Percentiles rank a stretch among this genome's conserved stretches.
Conservation (phyloP, 1,140 invertebrate genomes). For the Drosophila novamexicana region DNA sequence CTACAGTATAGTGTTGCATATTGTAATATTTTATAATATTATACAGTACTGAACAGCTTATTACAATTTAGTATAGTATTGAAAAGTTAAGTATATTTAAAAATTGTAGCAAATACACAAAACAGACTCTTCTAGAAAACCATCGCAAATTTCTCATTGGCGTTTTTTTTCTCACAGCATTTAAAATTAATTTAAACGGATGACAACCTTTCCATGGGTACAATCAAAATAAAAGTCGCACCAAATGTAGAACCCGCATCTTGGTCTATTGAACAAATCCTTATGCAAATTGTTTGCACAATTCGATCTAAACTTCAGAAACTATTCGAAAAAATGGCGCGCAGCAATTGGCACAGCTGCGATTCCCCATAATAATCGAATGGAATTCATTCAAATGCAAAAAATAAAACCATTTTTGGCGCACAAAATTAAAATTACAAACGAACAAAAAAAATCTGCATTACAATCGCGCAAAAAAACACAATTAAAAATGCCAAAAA, state of each 20-base stretch:
- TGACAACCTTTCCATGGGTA: conserved; percentile 43
- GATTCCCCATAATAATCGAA: conserved; percentile 54
- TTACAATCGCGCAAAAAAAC: conserved; percentile 77
- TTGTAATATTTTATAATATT: no score
- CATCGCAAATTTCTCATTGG: background rate
- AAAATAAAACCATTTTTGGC: conserved; percentile 60
- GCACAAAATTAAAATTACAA: conserved; percentile 77
- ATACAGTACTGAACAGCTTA: no score
- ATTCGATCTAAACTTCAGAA: conserved; percentile 18
- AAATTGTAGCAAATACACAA: background rate
- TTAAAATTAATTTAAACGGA: conserved; percentile 10
- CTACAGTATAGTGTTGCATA: no score
- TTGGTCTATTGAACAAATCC: conserved; percentile 4
- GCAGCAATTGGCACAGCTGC: conserved; percentile 57
- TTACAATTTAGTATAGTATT: no score
- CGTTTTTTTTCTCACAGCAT: conserved; percentile 36
- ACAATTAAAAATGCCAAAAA: conserved; percentile 74
- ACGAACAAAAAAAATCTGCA: conserved; percentile 77
- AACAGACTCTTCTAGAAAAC: background rate
- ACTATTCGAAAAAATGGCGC: conserved; percentile 39
- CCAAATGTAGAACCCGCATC: conserved; percentile 45
- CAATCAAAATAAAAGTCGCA: conserved; percentile 26
- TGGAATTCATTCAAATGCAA: conserved; percentile 73
- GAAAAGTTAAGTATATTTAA: no score
- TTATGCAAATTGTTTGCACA: conserved; percentile 54